Evolutionary conservation across 2,888 invertebrate genomes (phyloP).

Genomic region (Erynnis tages): DNA sequence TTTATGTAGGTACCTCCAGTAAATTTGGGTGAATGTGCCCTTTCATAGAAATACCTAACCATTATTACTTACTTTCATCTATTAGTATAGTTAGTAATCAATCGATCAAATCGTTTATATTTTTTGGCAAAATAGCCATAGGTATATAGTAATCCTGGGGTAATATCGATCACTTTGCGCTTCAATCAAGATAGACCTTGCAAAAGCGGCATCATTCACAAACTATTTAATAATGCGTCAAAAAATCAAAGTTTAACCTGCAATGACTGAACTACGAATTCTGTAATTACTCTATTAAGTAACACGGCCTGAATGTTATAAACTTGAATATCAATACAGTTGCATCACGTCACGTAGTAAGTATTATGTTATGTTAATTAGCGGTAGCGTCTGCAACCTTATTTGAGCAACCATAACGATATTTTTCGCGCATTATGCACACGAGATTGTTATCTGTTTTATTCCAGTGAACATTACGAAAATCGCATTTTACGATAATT

Average conservation of each 20-base stretch:
- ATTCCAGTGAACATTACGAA: slow-evolving; percentile 31
- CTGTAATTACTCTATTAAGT: slow-evolving; percentile 34
- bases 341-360: too few relatives aligned
- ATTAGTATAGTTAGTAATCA: too few relatives aligned
- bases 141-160: too few relatives aligned
- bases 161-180: too few relatives aligned
- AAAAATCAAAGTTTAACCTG: not conserved
- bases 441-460: slow-evolving; percentile 33
- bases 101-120: too few relatives aligned
- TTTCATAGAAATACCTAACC: too few relatives aligned
- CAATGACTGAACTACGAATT: not conserved
- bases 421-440: slow-evolving; percentile 27
- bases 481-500: slow-evolving; percentile 15
- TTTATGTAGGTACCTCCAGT: too few relatives aligned
- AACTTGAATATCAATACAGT: slow-evolving; percentile 23
- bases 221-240: not conserved
- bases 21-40: too few relatives aligned
- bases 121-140: too few relatives aligned
- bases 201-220: not conserved
- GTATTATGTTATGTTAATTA: slow-evolving; percentile 32
- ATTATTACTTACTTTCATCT: too few relatives aligned
- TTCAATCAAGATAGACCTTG: too few relatives aligned
- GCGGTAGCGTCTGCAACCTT: slow-evolving; percentile 16
- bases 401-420: slow-evolving; percentile 30
- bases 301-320: slow-evolving; percentile 29